phyloP scores from a whole-genome alignment of 2,888 invertebrate species.

The Tenthredo scrophulariae region DNA sequence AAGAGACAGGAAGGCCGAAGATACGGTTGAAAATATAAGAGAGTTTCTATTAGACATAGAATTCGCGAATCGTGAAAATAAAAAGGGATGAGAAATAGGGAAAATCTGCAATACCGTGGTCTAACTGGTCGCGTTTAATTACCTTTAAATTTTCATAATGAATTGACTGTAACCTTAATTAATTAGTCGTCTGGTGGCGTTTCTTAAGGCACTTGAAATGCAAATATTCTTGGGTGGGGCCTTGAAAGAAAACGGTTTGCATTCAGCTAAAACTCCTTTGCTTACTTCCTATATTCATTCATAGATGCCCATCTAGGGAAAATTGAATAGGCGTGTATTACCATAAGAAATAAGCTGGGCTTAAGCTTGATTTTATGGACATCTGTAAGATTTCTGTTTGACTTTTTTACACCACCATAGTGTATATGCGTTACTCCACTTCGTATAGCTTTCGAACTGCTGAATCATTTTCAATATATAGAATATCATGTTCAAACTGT shows the following conservation, averaged over 20 bases:
- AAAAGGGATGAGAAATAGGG: not conserved
- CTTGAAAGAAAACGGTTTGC: constrained; percentile 64
- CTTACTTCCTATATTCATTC: constrained; percentile 59
- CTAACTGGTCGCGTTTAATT: not conserved
- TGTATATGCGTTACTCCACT: not conserved
- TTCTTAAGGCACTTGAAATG: constrained; percentile 74
- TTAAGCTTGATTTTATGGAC: constrained; percentile 50
- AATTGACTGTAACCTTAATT: constrained; percentile 65
- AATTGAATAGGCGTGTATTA: constrained; percentile 63
- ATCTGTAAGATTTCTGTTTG: constrained; percentile 46
- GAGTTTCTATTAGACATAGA: not conserved
- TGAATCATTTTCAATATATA: constrained; percentile 30
- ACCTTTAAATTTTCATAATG: constrained; percentile 34
- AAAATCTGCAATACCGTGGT: not conserved
- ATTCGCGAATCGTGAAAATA: not conserved
- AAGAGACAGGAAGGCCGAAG: not conserved
- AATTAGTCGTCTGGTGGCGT: constrained; percentile 64
- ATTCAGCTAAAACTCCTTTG: constrained; percentile 60
- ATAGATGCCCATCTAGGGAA: constrained; percentile 60
- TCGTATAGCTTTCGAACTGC: constrained; percentile 9
- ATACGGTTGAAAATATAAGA: not conserved
- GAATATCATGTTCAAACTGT: constrained; percentile 3
- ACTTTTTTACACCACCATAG: not conserved
- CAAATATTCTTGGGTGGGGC: constrained; percentile 68
- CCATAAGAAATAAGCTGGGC: constrained; percentile 61